phyloP scores from a whole-genome alignment of 2,888 invertebrate species.

The Molanna angustata region DNA sequence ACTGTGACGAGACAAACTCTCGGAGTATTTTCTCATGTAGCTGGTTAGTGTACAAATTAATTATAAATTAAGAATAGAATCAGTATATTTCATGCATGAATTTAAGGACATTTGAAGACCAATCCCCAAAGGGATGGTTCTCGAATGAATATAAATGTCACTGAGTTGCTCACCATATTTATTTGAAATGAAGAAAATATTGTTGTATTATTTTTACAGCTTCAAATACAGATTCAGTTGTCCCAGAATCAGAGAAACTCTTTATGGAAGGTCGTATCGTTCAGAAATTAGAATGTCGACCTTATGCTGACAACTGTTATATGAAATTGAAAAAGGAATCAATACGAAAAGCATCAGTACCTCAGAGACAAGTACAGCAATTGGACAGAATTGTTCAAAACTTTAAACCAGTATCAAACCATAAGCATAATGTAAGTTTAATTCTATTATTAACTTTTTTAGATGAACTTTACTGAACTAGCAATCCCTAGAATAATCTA shows the following conservation, averaged over 20 bases:
- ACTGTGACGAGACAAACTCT: conserved; percentile 88
- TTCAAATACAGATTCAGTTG: conserved; percentile 61
- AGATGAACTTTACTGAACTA: too few species aligned
- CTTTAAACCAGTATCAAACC: conserved; percentile 91
- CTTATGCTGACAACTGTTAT: conserved; percentile 83
- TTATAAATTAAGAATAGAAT: too few species aligned
- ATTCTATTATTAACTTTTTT: conserved; percentile 1
- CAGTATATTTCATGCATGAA: too few species aligned
- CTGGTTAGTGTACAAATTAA: conserved; percentile 59
- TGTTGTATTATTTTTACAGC: conserved; percentile 42
- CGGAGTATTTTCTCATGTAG: conserved; percentile 86
- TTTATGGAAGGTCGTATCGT: conserved; percentile 93
- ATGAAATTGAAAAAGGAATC: conserved; percentile 88
- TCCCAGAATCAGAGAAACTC: conserved; percentile 79
- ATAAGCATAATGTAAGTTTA: conserved; percentile 81
- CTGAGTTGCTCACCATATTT: too few species aligned
- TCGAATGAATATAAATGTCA: too few species aligned
- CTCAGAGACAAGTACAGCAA: conserved; percentile 81
- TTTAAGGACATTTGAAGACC: too few species aligned
- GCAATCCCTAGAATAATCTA: too few species aligned
- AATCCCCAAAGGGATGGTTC: too few species aligned
- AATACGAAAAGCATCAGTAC: conserved; percentile 83
- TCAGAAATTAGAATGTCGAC: conserved; percentile 93
- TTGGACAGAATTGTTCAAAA: conserved; percentile 83
- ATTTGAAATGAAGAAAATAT: too few species aligned